Conservation (phyloP, 2,113 vertebrate genomes). For the Nothoprocta perdicaria region DNA sequence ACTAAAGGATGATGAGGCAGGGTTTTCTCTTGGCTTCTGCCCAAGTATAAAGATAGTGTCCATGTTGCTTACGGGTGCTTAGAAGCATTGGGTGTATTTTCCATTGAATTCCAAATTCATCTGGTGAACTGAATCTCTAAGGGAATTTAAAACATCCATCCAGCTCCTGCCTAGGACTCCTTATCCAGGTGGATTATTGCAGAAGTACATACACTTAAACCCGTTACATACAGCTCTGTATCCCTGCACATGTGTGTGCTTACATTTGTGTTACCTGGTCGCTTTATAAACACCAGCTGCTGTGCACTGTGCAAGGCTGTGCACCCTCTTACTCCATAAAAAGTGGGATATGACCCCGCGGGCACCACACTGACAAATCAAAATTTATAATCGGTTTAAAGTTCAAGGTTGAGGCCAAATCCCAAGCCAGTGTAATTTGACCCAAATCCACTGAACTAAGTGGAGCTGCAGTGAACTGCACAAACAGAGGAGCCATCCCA, state of each 20-base stretch:
- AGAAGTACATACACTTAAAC: not conserved
- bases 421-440: constrained; percentile 62
- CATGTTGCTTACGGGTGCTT: not conserved
- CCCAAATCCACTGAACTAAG: constrained; percentile 43
- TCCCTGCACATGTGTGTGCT: not conserved
- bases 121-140: not conserved
- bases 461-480: not conserved
- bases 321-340: not conserved
- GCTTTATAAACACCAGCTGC: not conserved
- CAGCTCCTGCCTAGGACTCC: not conserved
- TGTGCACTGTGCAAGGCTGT: not conserved
- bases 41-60: not conserved
- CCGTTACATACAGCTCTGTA: not conserved
- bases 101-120: not conserved
- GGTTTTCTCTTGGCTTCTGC: not conserved
- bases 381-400: constrained; percentile 66
- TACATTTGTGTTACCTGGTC: not conserved
- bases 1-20: not conserved
- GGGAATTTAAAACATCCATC: not conserved
- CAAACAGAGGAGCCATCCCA: not conserved
- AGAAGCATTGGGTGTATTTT: not conserved
- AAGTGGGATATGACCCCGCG: constrained; percentile 34
- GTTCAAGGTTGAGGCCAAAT: constrained; percentile 61
- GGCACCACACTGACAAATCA: constrained; percentile 63
- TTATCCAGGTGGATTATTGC: not conserved